These are phyloP conservation scores for Synanthedon andrenaeformis DNA, from an alignment of 2,888 invertebrate genomes.

Conservation along the genomic window DNA sequence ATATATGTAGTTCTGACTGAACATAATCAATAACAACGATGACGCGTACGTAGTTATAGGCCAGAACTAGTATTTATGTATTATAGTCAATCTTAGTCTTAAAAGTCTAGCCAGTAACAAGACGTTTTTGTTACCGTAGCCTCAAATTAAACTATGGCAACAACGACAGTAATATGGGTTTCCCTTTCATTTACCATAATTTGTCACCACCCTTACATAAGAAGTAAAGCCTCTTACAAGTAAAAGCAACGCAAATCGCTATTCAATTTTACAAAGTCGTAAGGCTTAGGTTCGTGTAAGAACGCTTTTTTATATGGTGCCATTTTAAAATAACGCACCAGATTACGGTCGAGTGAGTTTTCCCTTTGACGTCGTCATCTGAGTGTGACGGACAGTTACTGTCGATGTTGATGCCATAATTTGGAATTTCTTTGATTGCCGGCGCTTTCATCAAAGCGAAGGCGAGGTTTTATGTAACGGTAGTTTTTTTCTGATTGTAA, in stretches of 20 bases:
- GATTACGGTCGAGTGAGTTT: slow-evolving; percentile 22
- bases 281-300: slow-evolving; percentile 14
- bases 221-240: background rate
- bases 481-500: background rate
- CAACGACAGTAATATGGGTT: background rate
- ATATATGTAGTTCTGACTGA: too few species aligned
- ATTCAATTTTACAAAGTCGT: slow-evolving; percentile 9
- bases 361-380: slow-evolving; percentile 26
- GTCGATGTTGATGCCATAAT: slow-evolving; percentile 26
- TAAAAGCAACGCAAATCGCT: slow-evolving; percentile 2
- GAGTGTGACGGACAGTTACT: slow-evolving; percentile 25
- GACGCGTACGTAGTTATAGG: too few species aligned
- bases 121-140: too few species aligned
- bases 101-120: too few species aligned
- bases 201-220: background rate
- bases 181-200: background rate
- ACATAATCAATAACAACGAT: too few species aligned
- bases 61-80: too few species aligned
- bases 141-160: too few species aligned
- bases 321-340: slow-evolving; percentile 11
- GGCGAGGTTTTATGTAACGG: slow-evolving; percentile 1
- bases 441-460: background rate
- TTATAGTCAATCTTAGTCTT: too few species aligned
- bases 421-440: slow-evolving; percentile 13
- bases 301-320: slow-evolving; percentile 12